Evolutionary conservation across 2,888 invertebrate species (phyloP), one percentile per base, ranked within the genome.

Genomic region (Drosophila conformis): DNA sequence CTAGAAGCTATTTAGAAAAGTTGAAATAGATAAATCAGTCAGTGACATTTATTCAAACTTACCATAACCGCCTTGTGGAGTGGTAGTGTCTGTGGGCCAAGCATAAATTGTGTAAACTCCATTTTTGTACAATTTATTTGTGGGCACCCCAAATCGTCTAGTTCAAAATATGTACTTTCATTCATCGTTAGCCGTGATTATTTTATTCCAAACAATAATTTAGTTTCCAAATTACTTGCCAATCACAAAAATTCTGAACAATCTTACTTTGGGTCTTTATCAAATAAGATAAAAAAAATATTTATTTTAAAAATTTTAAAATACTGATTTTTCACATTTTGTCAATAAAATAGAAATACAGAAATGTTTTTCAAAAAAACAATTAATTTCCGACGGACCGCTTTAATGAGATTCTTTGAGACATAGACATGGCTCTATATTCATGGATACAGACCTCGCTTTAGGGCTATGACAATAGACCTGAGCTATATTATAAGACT

Each of bases 41-140:
- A 11, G 11, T 11, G 0, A 31, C 4, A 5, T 35, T 33, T 21
- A 21, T 35, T 25, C 2, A 2, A 42, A 90, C 92, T 91, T 76
- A 93, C 93, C 92, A 91, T 93, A 25, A 95, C 88, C 11, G 94
- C 94, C 82, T 94, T 94, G 73, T 92, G 90, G 35, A 95, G 89
- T 0, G 96, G 95, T 68, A 96, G 91, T 51, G 94, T 93, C 56
- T 95, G 94, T 0, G 96, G 95, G 0, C 96, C 96, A 92, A 96
- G 94, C 81, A 94, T 92, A 73, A 92, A 92, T 87, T 93, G 93
- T 46, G 96, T 92, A 93, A 94, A 95, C 75, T 95, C 95, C n/a
- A 94, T 94, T 71, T 95, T 94, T 8, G 94, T 94, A 82, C 95
- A 95, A 89, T 95, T 95, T 90, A 94, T 66, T 21, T 77, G 62